Percentiles rank a stretch among this genome's conserved stretches.
phyloP scores from a whole-genome alignment of 53 echinoderm and acorn worm genomes.

The Astropecten irregularis region DNA sequence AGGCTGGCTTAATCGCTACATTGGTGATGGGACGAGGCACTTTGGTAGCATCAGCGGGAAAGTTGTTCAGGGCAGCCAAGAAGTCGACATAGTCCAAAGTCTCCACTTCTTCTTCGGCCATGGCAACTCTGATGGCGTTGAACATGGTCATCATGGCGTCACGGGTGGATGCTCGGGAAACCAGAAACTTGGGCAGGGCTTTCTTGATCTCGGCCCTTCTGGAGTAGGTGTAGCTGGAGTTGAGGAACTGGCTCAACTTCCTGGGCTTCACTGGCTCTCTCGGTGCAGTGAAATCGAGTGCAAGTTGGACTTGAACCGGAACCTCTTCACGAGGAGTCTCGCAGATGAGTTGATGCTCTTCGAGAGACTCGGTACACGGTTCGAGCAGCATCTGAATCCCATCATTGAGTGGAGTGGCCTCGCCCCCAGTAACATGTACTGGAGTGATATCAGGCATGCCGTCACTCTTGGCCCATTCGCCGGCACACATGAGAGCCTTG shows the following conservation, averaged over 20 bases:
- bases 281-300: not conserved
- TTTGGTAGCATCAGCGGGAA: no score
- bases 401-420: not conserved
- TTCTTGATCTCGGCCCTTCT: conserved; percentile 38
- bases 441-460: not conserved
- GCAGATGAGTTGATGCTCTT: not conserved
- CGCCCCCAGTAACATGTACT: not conserved
- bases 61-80: not conserved
- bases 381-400: not conserved
- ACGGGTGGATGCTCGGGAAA: not conserved
- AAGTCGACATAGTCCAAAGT: not conserved
- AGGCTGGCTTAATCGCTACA: no score
- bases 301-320: not conserved
- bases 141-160: conserved; percentile 51
- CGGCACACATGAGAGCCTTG: conserved; percentile 13
- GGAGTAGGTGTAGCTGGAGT: conserved; percentile 44
- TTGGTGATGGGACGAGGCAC: no score
- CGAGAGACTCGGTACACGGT: not conserved
- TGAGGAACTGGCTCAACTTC: not conserved
- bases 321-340: not conserved
- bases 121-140: conserved; percentile 25
- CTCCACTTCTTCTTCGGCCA: conserved; percentile 35
- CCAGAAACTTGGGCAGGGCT: conserved; percentile 27
- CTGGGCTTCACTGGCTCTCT: not conserved
- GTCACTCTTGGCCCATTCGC: conserved; percentile 7